Percentiles rank a stretch among this genome's conserved stretches.
Conservation (phyloP, 2,113 vertebrate species). For the Notiomystis cincta region DNA sequence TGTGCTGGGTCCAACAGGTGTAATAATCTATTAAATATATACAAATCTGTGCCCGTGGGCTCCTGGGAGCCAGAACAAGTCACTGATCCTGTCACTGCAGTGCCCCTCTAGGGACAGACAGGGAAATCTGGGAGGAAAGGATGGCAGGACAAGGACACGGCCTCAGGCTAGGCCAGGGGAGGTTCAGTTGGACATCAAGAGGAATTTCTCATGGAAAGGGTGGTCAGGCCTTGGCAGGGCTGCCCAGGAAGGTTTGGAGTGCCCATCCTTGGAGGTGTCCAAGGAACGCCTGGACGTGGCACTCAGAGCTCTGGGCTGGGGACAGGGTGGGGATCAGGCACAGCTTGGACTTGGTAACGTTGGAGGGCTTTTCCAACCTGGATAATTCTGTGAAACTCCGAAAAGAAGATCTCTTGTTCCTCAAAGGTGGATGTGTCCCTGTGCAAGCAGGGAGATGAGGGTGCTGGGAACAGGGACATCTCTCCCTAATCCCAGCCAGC, state of each 20-base stretch:
- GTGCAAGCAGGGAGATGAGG: background rate
- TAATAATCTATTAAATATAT: background rate
- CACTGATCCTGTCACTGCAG: background rate
- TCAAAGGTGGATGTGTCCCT: background rate
- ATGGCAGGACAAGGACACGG: background rate
- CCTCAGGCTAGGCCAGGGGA: background rate
- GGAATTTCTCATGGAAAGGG: background rate
- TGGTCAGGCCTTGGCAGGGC: background rate
- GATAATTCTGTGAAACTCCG: background rate
- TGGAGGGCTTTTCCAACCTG: background rate
- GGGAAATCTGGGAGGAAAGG: background rate
- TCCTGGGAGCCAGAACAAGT: background rate
- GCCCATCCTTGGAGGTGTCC: background rate
- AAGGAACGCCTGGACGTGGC: accelerated
- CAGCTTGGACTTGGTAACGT: accelerated
- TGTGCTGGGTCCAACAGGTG: background rate
- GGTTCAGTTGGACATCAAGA: background rate
- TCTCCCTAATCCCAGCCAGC: background rate
- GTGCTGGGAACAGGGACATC: background rate
- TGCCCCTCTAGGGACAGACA: background rate
- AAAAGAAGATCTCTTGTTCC: background rate
- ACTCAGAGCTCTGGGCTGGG: background rate
- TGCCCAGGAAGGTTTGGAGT: background rate
- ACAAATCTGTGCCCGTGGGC: background rate
- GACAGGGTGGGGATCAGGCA: background rate